Percentiles rank a stretch among this genome's conserved stretches.
Conservation (phyloP, 2,888 invertebrate species). For the Tipula confusa region DNA sequence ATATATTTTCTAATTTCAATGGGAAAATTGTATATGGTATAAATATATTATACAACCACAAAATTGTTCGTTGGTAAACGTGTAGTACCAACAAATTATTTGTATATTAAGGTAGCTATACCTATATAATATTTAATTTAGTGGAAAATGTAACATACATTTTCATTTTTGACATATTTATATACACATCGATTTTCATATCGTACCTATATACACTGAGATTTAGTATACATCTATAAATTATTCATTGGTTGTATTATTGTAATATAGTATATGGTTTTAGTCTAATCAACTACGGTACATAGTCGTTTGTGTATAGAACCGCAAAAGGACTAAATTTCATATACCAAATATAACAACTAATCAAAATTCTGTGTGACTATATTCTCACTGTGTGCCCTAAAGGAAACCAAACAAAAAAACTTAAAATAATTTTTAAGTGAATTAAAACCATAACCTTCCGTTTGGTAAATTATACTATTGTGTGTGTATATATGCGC, state of each 20-base stretch:
- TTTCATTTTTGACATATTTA: neutral
- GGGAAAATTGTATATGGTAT: too few species aligned
- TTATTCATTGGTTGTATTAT: neutral
- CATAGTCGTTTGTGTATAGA: neutral
- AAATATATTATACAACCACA: neutral
- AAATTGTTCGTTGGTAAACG: too few species aligned
- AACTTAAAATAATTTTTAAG: neutral
- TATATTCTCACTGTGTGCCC: neutral
- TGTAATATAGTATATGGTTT: neutral
- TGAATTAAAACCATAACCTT: neutral
- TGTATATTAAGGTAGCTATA: neutral
- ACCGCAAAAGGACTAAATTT: neutral
- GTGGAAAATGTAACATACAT: neutral
- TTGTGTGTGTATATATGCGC: neutral
- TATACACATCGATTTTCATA: neutral
- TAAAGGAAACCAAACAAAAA: neutral
- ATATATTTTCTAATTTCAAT: neutral
- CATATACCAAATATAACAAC: too few species aligned
- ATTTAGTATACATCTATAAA: neutral
- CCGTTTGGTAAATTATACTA: neutral
- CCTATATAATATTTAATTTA: neutral
- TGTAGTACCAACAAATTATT: neutral
- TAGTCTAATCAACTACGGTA: neutral
- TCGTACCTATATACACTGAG: neutral
- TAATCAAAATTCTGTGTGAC: constrained; percentile 17